Base-by-base conservation (phyloP, 2,888 invertebrate genomes). In the Amiota minor region DNA sequence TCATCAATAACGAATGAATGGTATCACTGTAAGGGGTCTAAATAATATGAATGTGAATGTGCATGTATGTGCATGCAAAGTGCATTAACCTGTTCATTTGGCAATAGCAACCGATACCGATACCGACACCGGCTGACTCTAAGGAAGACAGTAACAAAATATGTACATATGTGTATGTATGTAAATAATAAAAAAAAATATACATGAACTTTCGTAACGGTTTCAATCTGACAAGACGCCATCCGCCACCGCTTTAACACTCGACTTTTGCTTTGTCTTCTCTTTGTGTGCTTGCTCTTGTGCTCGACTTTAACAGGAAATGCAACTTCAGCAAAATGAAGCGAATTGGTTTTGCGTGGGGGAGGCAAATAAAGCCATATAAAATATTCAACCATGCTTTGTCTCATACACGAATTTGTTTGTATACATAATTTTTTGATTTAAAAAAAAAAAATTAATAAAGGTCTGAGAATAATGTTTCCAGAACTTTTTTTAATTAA, bases 1-100 rank as follows among this genome's bases (percentile, higher is more conserved):
- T 86, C 76, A 71, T 77, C 16, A 74, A 64, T 35, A 35, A 79
- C 50, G 47, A n/a, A 68, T n/a, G 46, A 56, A 14, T 56, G 35
- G 8, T 59, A 46, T 46, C 9, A 9, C 12, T 62, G 53, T 47
- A 18, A 9, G 47, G 16, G 45, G 69, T 64, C 61, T 49, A 11
- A 20, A 59, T 72, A 45, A 46, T 49, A 47, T 49, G 69, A 55
- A 20, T 67, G 53, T 10, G 53, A 59, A 23, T 71, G 72, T 16
- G 35, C 50, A 71, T 75, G 79, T 79, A 71, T 75, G 79, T 79
- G 80, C 76, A 80, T 79, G 80, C 76, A 80, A 80, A 76, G 83
- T 86, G 81, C 86, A 83, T 81, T 83, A 83, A 83, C 83, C 83
- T 79, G 83, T 72, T 53, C 72, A 56, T n/a, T 71, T 71, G 76